Evolutionary conservation across 2,797 vertebrate species (phyloP), one percentile per base, ranked within the genome.

Genomic region (Knipowitschia caucasica): DNA sequence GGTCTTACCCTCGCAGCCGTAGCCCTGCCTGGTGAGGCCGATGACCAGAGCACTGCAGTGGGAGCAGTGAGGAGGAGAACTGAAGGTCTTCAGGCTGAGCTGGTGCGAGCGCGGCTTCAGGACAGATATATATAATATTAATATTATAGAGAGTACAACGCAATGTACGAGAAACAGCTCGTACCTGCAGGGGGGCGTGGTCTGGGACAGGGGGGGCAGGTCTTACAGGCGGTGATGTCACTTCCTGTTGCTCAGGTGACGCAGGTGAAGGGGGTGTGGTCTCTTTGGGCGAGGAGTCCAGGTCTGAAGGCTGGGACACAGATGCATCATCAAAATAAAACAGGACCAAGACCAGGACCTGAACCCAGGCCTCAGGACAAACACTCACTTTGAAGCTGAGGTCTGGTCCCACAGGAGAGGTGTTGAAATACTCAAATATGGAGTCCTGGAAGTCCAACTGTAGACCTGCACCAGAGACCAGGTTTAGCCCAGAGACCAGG

Each of bases 1-100:
- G 11, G 17, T 80, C 47, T 89, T 79, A 98, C 96, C 96, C 39
- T 99, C 96, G 0, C 96, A 99, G 78, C 93, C 92, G 7, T 93
- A 98, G 42, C 96, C 96, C 81, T 99, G 96, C n/a, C 96, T 88
- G 67, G 91, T 84, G 50, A 97, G 90, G 15, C 96, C 96, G 55
- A 96, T 93, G 96, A 99, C 97, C 44, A 99, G 88, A 0, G 96
- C 97, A n/a, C 93, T 95, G 85, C 96, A 99, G 77, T 98, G 96
- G 25, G 93, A 93, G 81, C 96, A 99, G 71, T 96, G 95, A 1
- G 94, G 93, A 1, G 96, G 95, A 62, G 93, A 98, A 64, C 90
- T 89, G 86, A 98, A 99, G 0, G 93, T 93, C 89, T 92, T 98
- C 86, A 99, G 92, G 78, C 88, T 94, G 81, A 99, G 88, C 83